phyloP scores from a whole-genome alignment of 1,140 invertebrate species.

The Micrasema minimum region DNA sequence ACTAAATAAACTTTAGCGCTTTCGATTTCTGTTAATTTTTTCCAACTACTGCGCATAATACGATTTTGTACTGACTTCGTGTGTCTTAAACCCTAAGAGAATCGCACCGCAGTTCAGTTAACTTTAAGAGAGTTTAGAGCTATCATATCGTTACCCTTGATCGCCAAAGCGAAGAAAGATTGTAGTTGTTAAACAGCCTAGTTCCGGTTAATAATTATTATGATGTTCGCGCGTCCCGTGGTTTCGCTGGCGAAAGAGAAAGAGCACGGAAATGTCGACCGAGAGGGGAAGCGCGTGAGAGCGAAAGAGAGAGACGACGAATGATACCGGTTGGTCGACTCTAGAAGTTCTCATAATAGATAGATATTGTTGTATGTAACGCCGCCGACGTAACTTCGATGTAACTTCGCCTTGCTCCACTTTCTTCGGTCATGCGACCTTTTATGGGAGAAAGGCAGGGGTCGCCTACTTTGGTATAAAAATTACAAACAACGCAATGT shows the following conservation, averaged over 20 bases:
- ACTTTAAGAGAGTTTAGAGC: too few relatives aligned
- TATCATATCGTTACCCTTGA: too few relatives aligned
- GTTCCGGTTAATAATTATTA: not conserved
- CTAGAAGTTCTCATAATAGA: not conserved
- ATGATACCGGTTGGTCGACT: not conserved
- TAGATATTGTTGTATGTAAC: constrained; percentile 9
- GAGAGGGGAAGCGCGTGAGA: constrained; percentile 7
- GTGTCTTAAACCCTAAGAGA: too few relatives aligned
- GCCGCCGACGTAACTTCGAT: constrained; percentile 20
- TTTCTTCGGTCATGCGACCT: constrained; percentile 23
- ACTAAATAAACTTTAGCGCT: too few relatives aligned
- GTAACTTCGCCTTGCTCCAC: constrained; percentile 22
- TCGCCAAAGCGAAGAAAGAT: too few relatives aligned
- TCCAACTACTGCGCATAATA: too few relatives aligned
- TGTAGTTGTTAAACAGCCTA: too few relatives aligned
- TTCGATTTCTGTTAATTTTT: too few relatives aligned
- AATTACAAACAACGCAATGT: too few relatives aligned
- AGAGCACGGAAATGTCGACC: constrained; percentile 1
- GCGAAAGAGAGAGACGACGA: constrained; percentile 11
- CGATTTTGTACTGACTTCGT: too few relatives aligned
- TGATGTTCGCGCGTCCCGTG: not conserved
- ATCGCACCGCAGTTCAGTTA: too few relatives aligned
- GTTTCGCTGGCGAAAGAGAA: constrained; percentile 18
- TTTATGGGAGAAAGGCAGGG: constrained; percentile 23
- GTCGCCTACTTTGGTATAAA: not conserved